Evolutionary conservation across 2,888 invertebrate species (phyloP), one percentile per base, ranked within the genome.

Genomic region (Brachyptera risi): DNA sequence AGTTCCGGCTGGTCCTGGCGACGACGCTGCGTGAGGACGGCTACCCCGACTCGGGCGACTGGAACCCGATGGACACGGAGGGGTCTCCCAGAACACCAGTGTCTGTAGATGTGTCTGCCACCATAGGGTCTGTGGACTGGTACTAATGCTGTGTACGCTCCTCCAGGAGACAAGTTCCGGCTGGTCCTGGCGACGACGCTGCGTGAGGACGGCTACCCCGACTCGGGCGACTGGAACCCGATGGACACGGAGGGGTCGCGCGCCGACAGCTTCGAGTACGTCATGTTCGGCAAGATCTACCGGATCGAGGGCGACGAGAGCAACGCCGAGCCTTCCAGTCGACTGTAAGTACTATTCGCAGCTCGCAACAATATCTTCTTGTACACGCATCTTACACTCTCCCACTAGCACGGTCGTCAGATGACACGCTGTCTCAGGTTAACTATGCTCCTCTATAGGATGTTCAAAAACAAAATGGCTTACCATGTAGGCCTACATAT

Each of bases 201-300:
- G 44, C 83, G 96, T 56, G 98, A 99, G 75, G 97, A 98, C 71
- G 98, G 98, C 0, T 94, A 93, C 71, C 92, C 94, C 0, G 98
- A 98, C 71, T 90, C 91, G 58, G 94, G 93, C 0, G 98, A 98
- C 73, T 99, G 92, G 86, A 94, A 94, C 74, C 92, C 94, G 1
- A 73, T 88, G 68, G 91, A 92, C 67, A 86, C 85, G n/a, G 91
- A 91, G 69, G 89, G 92, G 54, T 92, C 93, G 15, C 82, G 96
- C 56, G 96, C 97, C 0, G 96, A 97, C 74, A 93, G 94, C 71
- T 99, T 98, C 72, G 98, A 99, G 75, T 99, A 99, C 79, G 97
- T 99, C 54, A 99, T 99, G 98, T 95, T 92, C 68, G 99, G 99
- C 17, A 95, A 95, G 76, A 90, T 96, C 67, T 96, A 96, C 78